Conservation (phyloP, 2,113 vertebrate genomes). For the Numida meleagris region DNA sequence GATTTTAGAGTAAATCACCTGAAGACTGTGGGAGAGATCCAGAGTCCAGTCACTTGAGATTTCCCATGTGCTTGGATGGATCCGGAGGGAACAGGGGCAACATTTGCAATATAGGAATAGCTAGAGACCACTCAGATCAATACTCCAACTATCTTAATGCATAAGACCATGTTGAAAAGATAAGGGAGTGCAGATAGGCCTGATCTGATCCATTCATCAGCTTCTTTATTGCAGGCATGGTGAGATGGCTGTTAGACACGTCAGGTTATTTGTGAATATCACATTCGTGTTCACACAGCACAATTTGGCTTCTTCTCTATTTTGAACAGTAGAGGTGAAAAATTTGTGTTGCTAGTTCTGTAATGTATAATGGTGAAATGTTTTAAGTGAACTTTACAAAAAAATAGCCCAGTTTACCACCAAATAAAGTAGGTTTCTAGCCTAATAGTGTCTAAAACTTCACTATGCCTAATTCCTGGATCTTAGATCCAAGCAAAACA, state of each 20-base stretch:
- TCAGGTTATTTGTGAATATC: neutral
- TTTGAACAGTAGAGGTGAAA: neutral
- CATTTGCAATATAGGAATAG: neutral
- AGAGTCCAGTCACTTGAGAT: neutral
- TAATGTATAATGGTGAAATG: neutral
- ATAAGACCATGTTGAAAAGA: neutral
- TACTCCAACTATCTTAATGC: neutral
- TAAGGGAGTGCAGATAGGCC: neutral
- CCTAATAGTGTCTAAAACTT: neutral
- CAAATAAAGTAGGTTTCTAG: neutral
- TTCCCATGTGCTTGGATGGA: neutral
- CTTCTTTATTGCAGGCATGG: neutral
- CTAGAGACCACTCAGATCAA: neutral
- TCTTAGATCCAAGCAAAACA: neutral
- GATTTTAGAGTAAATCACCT: conserved; percentile 10
- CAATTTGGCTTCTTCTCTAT: neutral
- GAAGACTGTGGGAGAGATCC: neutral
- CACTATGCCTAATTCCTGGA: neutral
- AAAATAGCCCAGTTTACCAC: neutral
- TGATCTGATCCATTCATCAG: neutral
- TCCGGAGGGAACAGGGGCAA: neutral
- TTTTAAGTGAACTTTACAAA: neutral
- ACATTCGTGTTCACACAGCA: neutral
- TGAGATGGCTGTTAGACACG: neutral
- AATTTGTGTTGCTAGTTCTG: neutral